Evolutionary conservation across 1,140 invertebrate species (phyloP).

Genomic region (Trichomalopsis sarcophagae): DNA sequence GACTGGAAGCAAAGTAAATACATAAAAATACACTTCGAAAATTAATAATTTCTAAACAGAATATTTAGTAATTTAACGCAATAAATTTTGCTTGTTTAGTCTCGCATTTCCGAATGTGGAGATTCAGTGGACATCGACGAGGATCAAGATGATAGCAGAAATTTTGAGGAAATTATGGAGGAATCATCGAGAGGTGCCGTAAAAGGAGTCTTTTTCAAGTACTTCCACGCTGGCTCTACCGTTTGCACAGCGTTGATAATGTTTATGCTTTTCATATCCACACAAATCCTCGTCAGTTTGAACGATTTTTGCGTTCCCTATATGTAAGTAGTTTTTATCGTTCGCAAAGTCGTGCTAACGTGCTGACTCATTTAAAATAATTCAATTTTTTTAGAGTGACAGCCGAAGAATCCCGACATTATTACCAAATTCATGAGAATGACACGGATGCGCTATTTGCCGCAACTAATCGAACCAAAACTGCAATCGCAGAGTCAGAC

Average conservation of each 20-base stretch:
- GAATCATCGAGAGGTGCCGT: slow-evolving; percentile 77
- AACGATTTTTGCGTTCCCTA: slow-evolving; percentile 82
- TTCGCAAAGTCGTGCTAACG: slow-evolving; percentile 2
- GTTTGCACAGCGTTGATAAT: slow-evolving; percentile 75
- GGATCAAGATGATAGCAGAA: slow-evolving; percentile 78
- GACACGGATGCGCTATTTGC: background rate
- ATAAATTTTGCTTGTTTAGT: slow-evolving; percentile 17
- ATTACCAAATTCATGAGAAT: background rate
- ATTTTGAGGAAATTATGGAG: slow-evolving; percentile 76
- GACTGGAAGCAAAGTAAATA: slow-evolving; percentile 65
- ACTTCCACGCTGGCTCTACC: slow-evolving; percentile 78
- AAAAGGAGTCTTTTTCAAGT: slow-evolving; percentile 79
- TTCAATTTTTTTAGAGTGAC: slow-evolving; percentile 69
- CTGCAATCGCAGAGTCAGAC: background rate
- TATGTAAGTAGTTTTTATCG: slow-evolving; percentile 71
- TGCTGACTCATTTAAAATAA: background rate
- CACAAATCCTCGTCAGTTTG: slow-evolving; percentile 80
- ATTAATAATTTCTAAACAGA: background rate
- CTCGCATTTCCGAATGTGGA: slow-evolving; percentile 62
- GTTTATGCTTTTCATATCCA: slow-evolving; percentile 74
- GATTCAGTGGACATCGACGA: slow-evolving; percentile 70
- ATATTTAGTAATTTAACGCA: slow-evolving; percentile 23
- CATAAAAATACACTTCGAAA: background rate
- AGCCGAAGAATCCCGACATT: slow-evolving; percentile 21
- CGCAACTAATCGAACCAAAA: background rate